phyloP scores from a whole-genome alignment of 1,140 invertebrate genomes.

The Ruditapes philippinarum region DNA sequence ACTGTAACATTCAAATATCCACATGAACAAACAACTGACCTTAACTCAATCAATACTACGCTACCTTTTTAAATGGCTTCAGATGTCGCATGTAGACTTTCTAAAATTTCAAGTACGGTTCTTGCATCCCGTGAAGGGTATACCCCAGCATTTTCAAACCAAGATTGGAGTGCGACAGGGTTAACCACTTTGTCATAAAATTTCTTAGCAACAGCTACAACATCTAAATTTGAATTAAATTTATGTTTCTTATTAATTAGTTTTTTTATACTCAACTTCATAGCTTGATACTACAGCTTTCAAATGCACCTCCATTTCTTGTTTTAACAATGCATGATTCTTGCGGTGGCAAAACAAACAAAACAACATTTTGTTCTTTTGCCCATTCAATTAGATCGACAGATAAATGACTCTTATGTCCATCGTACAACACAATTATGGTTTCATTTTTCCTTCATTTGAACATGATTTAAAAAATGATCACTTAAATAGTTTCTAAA shows the following conservation, averaged over 20 bases:
- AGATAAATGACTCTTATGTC: not conserved
- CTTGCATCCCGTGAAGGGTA: not conserved
- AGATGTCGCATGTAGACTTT: no score
- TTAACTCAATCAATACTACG: no score
- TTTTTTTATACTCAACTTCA: not conserved
- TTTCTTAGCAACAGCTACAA: not conserved
- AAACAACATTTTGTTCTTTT: not conserved
- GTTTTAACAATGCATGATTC: not conserved
- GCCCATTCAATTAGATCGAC: not conserved
- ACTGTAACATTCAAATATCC: no score
- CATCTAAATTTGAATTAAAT: not conserved
- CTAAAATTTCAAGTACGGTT: no score
- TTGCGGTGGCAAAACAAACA: not conserved
- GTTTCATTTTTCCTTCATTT: not conserved
- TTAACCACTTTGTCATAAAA: not conserved
- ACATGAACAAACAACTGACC: no score
- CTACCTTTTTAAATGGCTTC: no score
- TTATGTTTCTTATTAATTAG: not conserved
- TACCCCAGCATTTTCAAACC: not conserved
- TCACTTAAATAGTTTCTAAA: not conserved
- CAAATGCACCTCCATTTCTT: not conserved
- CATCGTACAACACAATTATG: not conserved
- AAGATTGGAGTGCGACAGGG: not conserved
- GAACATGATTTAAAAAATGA: not conserved
- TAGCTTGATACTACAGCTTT: not conserved